Conservation (phyloP, 1,140 invertebrate species). For the Steinernema feltiae region DNA sequence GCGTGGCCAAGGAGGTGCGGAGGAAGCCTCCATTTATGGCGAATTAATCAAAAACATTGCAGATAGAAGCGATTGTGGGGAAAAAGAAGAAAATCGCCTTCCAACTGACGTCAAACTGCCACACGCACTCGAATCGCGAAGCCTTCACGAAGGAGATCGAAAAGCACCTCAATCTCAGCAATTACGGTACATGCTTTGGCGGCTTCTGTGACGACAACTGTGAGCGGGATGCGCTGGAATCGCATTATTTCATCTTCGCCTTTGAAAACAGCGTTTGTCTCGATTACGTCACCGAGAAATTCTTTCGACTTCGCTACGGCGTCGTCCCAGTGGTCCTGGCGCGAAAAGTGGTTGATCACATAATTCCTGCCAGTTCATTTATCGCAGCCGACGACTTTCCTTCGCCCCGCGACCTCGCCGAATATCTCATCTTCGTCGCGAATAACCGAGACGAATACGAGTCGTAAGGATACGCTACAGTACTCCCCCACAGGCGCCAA, state of each 20-base stretch:
- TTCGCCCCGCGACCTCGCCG: not conserved
- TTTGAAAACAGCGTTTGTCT: constrained; percentile 5
- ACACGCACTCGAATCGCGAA: not conserved
- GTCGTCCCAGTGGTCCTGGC: not conserved
- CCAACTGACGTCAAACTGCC: not conserved
- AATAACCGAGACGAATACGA: not conserved
- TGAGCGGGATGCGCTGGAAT: not conserved
- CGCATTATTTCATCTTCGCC: not conserved
- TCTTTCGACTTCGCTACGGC: not conserved
- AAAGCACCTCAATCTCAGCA: not conserved
- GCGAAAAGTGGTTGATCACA: not conserved
- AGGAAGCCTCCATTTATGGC: not conserved
- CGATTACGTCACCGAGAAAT: constrained; percentile 4
- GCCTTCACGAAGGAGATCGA: not conserved
- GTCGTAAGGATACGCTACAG: not conserved
- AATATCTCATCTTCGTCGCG: not conserved
- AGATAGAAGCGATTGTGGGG: not conserved
- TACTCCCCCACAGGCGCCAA: not conserved
- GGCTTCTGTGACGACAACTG: not conserved
- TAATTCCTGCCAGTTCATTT: not conserved
- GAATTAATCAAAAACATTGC: not conserved
- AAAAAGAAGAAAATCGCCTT: not conserved
- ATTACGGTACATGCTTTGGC: not conserved
- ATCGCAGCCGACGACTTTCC: not conserved
- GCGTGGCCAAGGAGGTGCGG: not conserved